Evolutionary conservation across 2,888 invertebrate genomes (phyloP).

Genomic region (Hemistola chrysoprasaria): DNA sequence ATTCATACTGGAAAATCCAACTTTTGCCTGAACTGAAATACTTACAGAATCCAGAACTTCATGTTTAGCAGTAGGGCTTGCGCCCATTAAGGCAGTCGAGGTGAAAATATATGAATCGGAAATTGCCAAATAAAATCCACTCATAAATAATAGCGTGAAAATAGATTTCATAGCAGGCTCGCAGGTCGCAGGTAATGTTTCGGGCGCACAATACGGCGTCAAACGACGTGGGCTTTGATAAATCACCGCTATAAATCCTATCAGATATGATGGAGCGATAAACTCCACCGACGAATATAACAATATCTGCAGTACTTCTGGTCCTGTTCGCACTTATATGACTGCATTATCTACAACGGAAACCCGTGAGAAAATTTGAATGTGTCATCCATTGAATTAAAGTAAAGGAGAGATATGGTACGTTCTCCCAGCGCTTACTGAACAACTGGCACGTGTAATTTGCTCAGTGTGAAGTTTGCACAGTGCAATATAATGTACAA

Average conservation of each 20-base stretch:
- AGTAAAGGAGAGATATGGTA: too few relatives aligned
- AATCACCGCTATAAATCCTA: constrained; percentile 26
- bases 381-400: too few relatives aligned
- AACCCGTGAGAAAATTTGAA: constrained; percentile 12
- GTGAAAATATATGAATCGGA: too few relatives aligned
- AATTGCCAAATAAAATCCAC: not conserved
- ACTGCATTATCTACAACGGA: constrained; percentile 8
- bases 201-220: constrained; percentile 2
- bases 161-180: constrained; percentile 7
- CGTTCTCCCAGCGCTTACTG: too few relatives aligned
- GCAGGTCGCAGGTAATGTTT: constrained; percentile 1
- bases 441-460: too few relatives aligned
- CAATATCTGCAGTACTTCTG: constrained; percentile 21
- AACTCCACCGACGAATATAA: constrained; percentile 6
- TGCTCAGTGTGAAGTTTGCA: too few relatives aligned
- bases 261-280: constrained; percentile 25
- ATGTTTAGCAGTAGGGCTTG: too few relatives aligned
- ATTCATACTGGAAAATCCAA: too few relatives aligned
- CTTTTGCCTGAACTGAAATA: too few relatives aligned
- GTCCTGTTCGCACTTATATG: constrained; percentile 17
- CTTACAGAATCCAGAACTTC: too few relatives aligned
- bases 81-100: too few relatives aligned
- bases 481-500: too few relatives aligned
- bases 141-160: constrained; percentile 1
- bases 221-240: constrained; percentile 17